Evolutionary conservation across 92 coral and sea anemone genomes (phyloP).

Genomic region (Phenganax subtilis): DNA sequence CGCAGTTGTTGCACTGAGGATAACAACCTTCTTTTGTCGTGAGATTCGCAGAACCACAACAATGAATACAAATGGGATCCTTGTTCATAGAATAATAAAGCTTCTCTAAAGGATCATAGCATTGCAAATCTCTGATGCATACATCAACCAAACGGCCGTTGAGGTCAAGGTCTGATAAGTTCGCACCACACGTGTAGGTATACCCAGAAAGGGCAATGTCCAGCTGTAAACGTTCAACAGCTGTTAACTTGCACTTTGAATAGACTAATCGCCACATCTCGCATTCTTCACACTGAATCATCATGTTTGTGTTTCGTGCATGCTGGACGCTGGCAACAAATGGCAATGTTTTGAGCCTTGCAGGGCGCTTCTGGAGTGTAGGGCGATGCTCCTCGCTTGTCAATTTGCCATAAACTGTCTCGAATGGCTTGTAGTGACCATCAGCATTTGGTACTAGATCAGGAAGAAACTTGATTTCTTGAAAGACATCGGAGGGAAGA

Average conservation of each 20-base stretch:
- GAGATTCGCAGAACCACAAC: conserved; percentile 15
- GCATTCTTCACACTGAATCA: conserved; percentile 37
- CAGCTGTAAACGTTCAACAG: conserved; percentile 24
- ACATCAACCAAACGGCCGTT: neutral
- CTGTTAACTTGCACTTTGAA: conserved; percentile 36
- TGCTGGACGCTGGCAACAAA: conserved; percentile 42
- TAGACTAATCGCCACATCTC: conserved; percentile 43
- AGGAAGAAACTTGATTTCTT: conserved; percentile 20
- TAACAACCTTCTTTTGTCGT: conserved; percentile 17
- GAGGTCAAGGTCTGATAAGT: conserved; percentile 17
- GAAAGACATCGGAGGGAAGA: neutral
- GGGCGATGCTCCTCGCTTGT: conserved; percentile 28
- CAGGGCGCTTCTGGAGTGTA: conserved; percentile 29
- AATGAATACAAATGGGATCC: conserved; percentile 16
- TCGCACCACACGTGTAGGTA: conserved; percentile 38
- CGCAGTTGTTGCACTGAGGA: conserved; percentile 10
- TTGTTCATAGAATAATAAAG: conserved; percentile 1
- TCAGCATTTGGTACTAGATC: neutral
- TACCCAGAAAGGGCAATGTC: conserved; percentile 25
- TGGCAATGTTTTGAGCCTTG: conserved; percentile 29
- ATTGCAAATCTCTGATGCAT: conserved; percentile 8
- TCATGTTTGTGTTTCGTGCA: conserved; percentile 42
- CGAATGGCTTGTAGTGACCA: conserved; percentile 6
- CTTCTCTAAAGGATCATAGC: conserved; percentile 16
- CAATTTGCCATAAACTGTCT: conserved; percentile 1